These are phyloP conservation scores for Enchytraeus crypticus DNA, from an alignment of 2,888 invertebrate genomes.

Conservation along the genomic window DNA sequence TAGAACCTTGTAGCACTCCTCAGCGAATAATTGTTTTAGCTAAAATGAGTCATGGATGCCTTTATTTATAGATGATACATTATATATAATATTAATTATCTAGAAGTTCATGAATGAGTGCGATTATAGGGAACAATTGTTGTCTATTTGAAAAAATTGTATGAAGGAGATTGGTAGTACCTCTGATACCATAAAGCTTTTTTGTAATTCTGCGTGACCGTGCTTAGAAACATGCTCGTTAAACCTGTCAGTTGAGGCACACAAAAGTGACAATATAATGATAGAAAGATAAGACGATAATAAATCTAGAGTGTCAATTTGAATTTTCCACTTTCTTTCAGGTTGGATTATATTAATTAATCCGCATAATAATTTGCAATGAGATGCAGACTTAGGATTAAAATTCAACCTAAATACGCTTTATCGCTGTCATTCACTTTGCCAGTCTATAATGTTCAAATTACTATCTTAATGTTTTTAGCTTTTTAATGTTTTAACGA, in stretches of 20 bases:
- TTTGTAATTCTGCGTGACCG: too few relatives aligned
- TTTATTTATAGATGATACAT: too few relatives aligned
- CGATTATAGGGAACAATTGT: not conserved
- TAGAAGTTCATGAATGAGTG: too few relatives aligned
- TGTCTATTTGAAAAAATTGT: not conserved
- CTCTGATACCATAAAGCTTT: too few relatives aligned
- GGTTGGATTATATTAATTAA: not conserved
- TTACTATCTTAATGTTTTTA: too few relatives aligned
- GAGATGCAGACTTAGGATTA: not conserved
- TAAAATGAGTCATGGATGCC: too few relatives aligned
- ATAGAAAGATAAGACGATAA: not conserved
- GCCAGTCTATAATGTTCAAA: too few relatives aligned
- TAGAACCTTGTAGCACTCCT: too few relatives aligned
- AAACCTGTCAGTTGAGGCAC: not conserved
- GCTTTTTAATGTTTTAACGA: not conserved
- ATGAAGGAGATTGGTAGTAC: not conserved
- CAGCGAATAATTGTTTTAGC: too few relatives aligned
- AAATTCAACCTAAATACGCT: not conserved
- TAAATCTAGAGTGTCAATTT: not conserved
- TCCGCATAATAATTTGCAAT: not conserved
- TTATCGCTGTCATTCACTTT: not conserved
- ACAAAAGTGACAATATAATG: not conserved
- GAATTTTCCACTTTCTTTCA: not conserved
- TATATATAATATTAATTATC: too few relatives aligned
- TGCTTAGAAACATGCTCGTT: too few relatives aligned